phyloP scores from a whole-genome alignment of 1,140 invertebrate species.

The Holcopasites calliopsidis region DNA sequence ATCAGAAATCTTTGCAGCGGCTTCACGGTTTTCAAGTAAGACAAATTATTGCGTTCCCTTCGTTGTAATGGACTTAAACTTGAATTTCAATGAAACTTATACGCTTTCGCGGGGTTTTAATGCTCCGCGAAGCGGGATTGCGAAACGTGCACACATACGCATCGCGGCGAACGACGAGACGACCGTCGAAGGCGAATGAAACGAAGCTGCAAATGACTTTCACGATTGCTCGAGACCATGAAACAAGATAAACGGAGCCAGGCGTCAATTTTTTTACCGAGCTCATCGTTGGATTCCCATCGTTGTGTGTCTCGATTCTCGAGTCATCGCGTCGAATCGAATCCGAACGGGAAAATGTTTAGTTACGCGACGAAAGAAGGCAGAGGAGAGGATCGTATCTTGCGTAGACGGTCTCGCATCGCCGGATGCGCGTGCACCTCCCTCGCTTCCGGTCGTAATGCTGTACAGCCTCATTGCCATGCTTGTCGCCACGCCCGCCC shows the following conservation, averaged over 20 bases:
- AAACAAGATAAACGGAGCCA: constrained; percentile 30
- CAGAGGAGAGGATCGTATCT: constrained; percentile 53
- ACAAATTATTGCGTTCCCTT: too few species aligned
- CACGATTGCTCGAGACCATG: constrained; percentile 25
- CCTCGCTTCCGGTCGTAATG: constrained; percentile 67
- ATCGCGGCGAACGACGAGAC: background rate
- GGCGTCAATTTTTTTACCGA: background rate
- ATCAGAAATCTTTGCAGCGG: background rate
- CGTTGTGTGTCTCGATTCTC: constrained; percentile 1
- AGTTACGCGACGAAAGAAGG: constrained; percentile 37
- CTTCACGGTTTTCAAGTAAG: background rate
- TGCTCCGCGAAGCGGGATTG: background rate
- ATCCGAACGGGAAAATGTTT: background rate
- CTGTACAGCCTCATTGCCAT: constrained; percentile 63
- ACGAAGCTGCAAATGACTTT: constrained; percentile 35
- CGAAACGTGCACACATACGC: background rate
- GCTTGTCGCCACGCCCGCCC: constrained; percentile 57
- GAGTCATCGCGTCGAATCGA: constrained; percentile 30
- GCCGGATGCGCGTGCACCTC: constrained; percentile 69
- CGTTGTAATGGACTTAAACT: too few species aligned
- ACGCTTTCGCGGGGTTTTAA: too few species aligned
- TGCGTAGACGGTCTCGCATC: constrained; percentile 60
- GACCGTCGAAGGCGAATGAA: constrained; percentile 8
- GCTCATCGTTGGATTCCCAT: background rate
- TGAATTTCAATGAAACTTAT: too few species aligned